Base-by-base conservation (phyloP, 1,140 invertebrate species). In the Metaphire vulgaris region DNA sequence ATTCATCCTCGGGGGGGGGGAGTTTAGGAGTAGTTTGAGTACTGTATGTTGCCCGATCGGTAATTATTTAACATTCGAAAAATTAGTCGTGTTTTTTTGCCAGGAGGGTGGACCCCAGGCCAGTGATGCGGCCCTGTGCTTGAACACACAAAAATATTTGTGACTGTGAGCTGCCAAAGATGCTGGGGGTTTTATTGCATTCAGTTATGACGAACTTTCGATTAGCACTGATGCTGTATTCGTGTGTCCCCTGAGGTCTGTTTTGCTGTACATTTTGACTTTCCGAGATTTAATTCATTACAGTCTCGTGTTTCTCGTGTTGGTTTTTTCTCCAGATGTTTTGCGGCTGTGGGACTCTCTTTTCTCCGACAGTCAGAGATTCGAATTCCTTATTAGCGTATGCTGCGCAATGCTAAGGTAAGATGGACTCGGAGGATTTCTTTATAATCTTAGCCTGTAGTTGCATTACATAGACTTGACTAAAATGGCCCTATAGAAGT, bases 391-490 rank as follows among this genome's bases (percentile, higher is more conserved):
- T 0, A 92, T 96, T 79, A 89, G 92, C 83, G 91, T 97, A 74
- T 97, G 95, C 86, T 96, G 93, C 89, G 93, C 95, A 79, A 98
- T 98, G 95, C 93, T 98, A 80, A 88, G 96, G 93, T 96, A 89
- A 91, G 92, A 81, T 15, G 12, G 30, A 30, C 21, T 30, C 21
- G 15, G 32, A 72, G 14, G 16, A 14, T 31, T 28, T 14, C 26
- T 6, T 69, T 69, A 69, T 28, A 14, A 14, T 28, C 14, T 71
- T 71, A 1, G 69, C 1, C 15, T 71, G 0, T 14, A 71, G 30
- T n/a, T n/a, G n/a, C n/a, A n/a, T n/a, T n/a, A n/a, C n/a, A n/a
- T n/a, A n/a, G n/a, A n/a, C n/a, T n/a, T n/a, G n/a, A n/a, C n/a
- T n/a, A n/a, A n/a, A n/a, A n/a, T n/a, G n/a, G n/a, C n/a, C n/a